phyloP scores from a whole-genome alignment of 37 sponge, comb jelly and placozoan genomes.

The Beroe ovata region DNA sequence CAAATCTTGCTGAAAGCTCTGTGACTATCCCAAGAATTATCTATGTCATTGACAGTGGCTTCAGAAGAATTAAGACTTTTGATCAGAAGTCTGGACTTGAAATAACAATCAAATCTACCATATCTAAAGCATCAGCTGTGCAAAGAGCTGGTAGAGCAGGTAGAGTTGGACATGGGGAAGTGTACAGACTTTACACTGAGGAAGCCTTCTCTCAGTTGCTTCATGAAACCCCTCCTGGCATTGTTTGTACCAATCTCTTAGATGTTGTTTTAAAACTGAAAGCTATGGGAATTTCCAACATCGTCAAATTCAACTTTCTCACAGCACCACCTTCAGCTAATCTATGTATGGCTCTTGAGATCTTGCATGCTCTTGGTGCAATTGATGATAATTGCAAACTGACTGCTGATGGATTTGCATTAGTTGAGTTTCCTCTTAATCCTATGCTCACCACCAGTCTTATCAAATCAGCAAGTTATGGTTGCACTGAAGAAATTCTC shows the following conservation, averaged over 20 bases:
- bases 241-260: background rate
- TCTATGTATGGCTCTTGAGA: conserved; percentile 27
- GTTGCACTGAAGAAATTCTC: conserved; percentile 61
- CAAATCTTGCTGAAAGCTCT: conserved; percentile 91
- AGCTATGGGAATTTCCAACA: conserved; percentile 60
- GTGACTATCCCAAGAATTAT: conserved; percentile 84
- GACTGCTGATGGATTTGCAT: background rate
- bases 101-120: conserved; percentile 20
- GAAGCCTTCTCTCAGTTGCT: background rate
- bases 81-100: conserved; percentile 45
- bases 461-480: background rate
- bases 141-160: conserved; percentile 56
- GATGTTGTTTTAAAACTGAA: conserved; percentile 11
- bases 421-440: conserved; percentile 43
- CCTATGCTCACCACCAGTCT: conserved; percentile 27
- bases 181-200: conserved; percentile 40
- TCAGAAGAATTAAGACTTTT: conserved; percentile 57
- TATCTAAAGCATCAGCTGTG: conserved; percentile 55
- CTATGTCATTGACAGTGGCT: conserved; percentile 81
- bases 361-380: conserved; percentile 25
- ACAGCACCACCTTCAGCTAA: conserved; percentile 30
- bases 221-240: conserved; percentile 38
- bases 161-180: conserved; percentile 44
- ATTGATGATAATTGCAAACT: conserved; percentile 41
- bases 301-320: conserved; percentile 39